Evolutionary conservation across 2,797 vertebrate species (phyloP), one percentile per base, ranked within the genome.

Genomic region (Taeniopygia guttata): DNA sequence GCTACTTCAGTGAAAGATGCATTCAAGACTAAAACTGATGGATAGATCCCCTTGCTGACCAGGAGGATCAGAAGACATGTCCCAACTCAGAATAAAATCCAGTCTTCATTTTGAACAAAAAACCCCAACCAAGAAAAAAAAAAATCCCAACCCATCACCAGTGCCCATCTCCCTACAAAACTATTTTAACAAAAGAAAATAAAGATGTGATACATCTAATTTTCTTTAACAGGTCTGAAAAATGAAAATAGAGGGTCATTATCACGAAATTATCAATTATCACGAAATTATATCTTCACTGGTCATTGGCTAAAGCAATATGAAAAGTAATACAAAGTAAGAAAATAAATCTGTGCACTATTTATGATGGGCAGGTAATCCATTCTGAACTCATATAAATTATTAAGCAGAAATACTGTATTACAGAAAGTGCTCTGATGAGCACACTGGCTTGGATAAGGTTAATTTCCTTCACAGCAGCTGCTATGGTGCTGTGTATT

Each of bases 41-140:
- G 43, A 58, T 2, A 77, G 62, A 87, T 36, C 51, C 25, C 40
- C 46, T 59, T 69, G 48, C n/a, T 48, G 32, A 63, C 38, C 60
- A 91, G 66, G 32, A 90, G 59, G 52, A 94, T 87, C 83, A 82
- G 74, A 75, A 95, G 92, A 93, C 62, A 84, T 29, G 63, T 66
- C 55, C 66, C 63, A 75, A 10, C 34, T 69, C 76, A 66, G 29
- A 77, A 38, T 38, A 72, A 64, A 69, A 51, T 43, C 12, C 9
- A 54, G 34, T 36, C 66, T 66, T 42, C 40, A 42, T 59, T 78
- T 48, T 48, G 26, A 66, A 64, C 42, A n/a, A 52, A 46, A 27
- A 25, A 2, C 0, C 2, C 32, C 21, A 45, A 30, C 5, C 18
- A 91, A 77, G 42, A 25, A 27, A 49, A 59, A 46, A 38, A 43